Evolutionary conservation across 92 coral and sea anemone genomes (phyloP), one percentile per base, ranked within the genome.

Genomic region (Epizoanthus ramosus): DNA sequence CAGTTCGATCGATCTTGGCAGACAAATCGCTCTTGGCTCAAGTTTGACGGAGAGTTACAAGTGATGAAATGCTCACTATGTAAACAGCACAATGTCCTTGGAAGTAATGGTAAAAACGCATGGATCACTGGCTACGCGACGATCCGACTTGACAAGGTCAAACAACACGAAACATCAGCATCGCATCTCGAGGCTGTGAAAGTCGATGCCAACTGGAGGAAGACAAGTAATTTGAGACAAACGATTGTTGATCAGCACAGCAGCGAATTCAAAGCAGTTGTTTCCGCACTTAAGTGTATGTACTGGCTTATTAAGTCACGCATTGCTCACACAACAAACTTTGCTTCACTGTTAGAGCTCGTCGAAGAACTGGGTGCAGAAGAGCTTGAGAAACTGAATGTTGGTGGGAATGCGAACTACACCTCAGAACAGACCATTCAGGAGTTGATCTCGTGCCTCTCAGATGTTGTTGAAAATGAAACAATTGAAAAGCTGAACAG

Each of bases 311-410:
- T 47, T 7, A 79, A 80, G 47, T 61, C 80, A 0, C 25, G 64
- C 5, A 81, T 72, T 22, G 45, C 86, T 31, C 82, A 80, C 66
- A 86, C 86, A 19, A 80, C 86, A 19, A 86, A 80, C 75, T 86
- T 80, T 72, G 89, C 67, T 50, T 81, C 75, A 18, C 21, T 86
- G 35, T 16, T 86, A 6, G 85, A 80, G 43, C 73, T 86, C 0
- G 28, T 63, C 24, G 57, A 54, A 43, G 67, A 63, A 33, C 57
- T 86, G 15, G 87, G 84, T 17, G 23, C 35, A 21, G 84, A 81
- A 74, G 54, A 74, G 37, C 50, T 72, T 9, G 54, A 63, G 8
- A 73, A 81, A 17, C 22, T 87, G 9, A 71, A 74, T 17, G 79
- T 69, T 8, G 83, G 66, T 24, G 54, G 84, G 28, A 87, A 82